phyloP scores from a whole-genome alignment of 2,888 invertebrate species.

The Dorcus parallelipipedus region DNA sequence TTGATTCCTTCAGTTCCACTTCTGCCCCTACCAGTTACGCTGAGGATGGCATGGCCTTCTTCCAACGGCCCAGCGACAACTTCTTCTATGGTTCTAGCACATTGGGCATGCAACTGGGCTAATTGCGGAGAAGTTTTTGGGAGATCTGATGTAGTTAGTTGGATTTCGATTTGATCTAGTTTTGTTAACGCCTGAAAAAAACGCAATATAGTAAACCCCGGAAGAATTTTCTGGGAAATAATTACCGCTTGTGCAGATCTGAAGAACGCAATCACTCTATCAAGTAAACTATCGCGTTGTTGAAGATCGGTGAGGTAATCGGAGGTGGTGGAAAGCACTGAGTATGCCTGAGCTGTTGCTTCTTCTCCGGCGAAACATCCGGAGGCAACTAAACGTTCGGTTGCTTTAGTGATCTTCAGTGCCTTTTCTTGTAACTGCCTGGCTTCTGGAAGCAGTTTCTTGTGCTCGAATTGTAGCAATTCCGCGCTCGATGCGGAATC shows the following conservation, averaged over 20 bases:
- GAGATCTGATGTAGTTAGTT: slow-evolving; percentile 63
- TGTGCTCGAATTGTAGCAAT: slow-evolving; percentile 64
- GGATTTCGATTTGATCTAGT: slow-evolving; percentile 71
- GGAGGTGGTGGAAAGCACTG: slow-evolving; percentile 61
- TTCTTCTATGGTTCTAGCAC: slow-evolving; percentile 63
- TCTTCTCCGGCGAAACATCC: slow-evolving; percentile 70
- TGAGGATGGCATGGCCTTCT: slow-evolving; percentile 70
- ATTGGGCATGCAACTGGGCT: slow-evolving; percentile 64
- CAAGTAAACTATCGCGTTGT: slow-evolving; percentile 63
- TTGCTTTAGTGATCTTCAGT: slow-evolving; percentile 71
- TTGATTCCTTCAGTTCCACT: slow-evolving; percentile 66
- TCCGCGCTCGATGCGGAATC: slow-evolving; percentile 69
- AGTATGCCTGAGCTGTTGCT: slow-evolving; percentile 64
- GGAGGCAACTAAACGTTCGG: slow-evolving; percentile 68
- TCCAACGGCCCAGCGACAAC: slow-evolving; percentile 64
- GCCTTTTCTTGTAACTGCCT: slow-evolving; percentile 72
- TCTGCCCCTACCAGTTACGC: slow-evolving; percentile 61
- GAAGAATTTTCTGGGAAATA: slow-evolving; percentile 22
- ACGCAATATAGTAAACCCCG: not conserved
- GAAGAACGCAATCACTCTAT: slow-evolving; percentile 70
- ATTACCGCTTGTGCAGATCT: slow-evolving; percentile 61
- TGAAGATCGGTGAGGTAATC: slow-evolving; percentile 71
- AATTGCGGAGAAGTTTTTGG: slow-evolving; percentile 64
- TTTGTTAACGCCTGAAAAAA: slow-evolving; percentile 62
- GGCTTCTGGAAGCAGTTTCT: slow-evolving; percentile 67